Conservation (phyloP, 2,113 vertebrate genomes). For the Labrus mixtus region DNA sequence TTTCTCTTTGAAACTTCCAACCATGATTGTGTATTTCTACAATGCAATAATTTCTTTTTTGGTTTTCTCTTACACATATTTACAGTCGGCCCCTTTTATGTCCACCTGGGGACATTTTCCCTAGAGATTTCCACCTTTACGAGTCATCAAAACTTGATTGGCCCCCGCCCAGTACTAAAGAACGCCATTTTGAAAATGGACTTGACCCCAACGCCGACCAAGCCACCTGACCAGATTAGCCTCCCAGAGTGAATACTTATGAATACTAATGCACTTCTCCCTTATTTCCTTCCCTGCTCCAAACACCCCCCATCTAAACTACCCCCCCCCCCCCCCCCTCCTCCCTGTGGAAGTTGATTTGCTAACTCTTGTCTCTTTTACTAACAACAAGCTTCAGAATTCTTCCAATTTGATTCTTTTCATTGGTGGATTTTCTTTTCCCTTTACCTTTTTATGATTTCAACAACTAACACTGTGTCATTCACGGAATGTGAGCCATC, state of each 20-base stretch:
- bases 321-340: slow-evolving; percentile 63
- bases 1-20: not conserved
- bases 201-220: slow-evolving; percentile 28
- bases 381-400: slow-evolving; percentile 87
- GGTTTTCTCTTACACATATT: slow-evolving; percentile 28
- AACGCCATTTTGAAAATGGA: slow-evolving; percentile 28
- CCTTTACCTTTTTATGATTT: slow-evolving; percentile 78
- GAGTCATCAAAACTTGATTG: slow-evolving; percentile 55
- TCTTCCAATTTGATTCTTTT: slow-evolving; percentile 80
- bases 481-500: slow-evolving; percentile 90
- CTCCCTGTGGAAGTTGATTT: slow-evolving; percentile 81
- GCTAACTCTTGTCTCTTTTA: slow-evolving; percentile 90
- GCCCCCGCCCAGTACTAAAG: slow-evolving; percentile 43
- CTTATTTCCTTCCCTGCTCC: slow-evolving; percentile 68
- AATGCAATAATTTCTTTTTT: slow-evolving; percentile 42
- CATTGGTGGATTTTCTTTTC: slow-evolving; percentile 76
- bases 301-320: slow-evolving; percentile 56
- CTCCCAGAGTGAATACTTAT: slow-evolving; percentile 79
- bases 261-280: slow-evolving; percentile 77
- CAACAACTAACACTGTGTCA: slow-evolving; percentile 91
- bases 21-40: slow-evolving; percentile 19
- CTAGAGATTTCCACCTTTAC: slow-evolving; percentile 25
- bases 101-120: slow-evolving; percentile 13
- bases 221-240: slow-evolving; percentile 63
- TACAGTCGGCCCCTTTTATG: slow-evolving; percentile 33